Evolutionary conservation across 2,797 vertebrate genomes (phyloP).

Genomic region (Rhincodon typus): DNA sequence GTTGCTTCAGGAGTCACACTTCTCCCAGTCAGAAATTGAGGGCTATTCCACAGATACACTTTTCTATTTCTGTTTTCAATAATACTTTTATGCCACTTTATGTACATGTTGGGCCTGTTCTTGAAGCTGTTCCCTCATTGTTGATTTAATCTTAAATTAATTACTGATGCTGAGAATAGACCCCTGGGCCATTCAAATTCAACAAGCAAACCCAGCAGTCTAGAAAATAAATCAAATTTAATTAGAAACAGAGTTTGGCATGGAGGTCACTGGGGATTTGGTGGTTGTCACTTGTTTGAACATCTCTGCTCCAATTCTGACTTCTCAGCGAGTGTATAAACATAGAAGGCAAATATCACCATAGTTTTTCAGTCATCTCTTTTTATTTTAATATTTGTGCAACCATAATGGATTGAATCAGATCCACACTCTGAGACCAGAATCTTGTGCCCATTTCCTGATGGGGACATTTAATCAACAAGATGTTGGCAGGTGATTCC

Average conservation of each 20-base stretch:
- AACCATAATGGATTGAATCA: background rate
- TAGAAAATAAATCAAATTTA: background rate
- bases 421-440: background rate
- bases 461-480: too few species aligned
- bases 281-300: background rate
- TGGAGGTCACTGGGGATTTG: background rate
- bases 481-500: too few species aligned
- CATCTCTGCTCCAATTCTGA: background rate
- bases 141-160: slow-evolving; percentile 11
- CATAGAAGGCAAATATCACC: background rate
- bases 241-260: background rate
- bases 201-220: background rate
- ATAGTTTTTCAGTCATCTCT: background rate
- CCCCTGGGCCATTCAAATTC: background rate
- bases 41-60: background rate
- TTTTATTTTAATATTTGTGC: background rate
- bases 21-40: background rate
- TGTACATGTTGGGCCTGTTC: background rate
- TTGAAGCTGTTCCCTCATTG: background rate
- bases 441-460: too few species aligned
- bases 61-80: background rate
- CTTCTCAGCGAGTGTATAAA: background rate
- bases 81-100: background rate
- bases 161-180: slow-evolving; percentile 1
- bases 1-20: background rate